Conservation (phyloP, 53 echinoderm and acorn worm species). For the Antedon mediterranea region DNA sequence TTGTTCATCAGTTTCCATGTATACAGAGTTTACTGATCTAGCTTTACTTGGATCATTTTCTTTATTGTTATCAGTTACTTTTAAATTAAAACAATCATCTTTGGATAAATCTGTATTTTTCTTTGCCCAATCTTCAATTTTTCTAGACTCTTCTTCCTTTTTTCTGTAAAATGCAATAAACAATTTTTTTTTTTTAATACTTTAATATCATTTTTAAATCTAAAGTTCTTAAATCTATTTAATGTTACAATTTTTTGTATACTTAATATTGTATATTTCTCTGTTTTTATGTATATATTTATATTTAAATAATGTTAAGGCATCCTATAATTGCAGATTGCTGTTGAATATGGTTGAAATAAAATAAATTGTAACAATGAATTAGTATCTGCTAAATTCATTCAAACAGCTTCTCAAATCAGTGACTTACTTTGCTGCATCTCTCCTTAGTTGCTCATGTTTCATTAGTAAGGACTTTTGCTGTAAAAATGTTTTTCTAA, state of each 20-base stretch:
- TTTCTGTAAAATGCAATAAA: conserved; percentile 8
- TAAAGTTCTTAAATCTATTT: no score
- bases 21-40: background rate
- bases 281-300: no score
- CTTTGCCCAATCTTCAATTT: background rate
- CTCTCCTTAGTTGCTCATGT: conserved; percentile 87
- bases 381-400: no score
- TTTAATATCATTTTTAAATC: no score
- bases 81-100: background rate
- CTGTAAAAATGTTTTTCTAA: conserved; percentile 83
- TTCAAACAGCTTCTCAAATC: no score
- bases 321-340: no score
- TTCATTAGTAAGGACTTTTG: conserved; percentile 77
- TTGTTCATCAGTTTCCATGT: background rate
- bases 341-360: no score
- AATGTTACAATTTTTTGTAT: no score
- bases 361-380: no score
- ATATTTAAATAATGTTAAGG: no score
- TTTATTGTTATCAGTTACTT: background rate
- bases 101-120: background rate
- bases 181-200: no score
- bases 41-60: background rate
- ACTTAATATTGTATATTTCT: no score
- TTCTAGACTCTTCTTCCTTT: conserved; percentile 32
- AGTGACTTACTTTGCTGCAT: conserved; percentile 83